Percentiles rank a stretch among this genome's conserved stretches.
phyloP scores from a whole-genome alignment of 2,113 vertebrate genomes.

The Ptyas mucosa region DNA sequence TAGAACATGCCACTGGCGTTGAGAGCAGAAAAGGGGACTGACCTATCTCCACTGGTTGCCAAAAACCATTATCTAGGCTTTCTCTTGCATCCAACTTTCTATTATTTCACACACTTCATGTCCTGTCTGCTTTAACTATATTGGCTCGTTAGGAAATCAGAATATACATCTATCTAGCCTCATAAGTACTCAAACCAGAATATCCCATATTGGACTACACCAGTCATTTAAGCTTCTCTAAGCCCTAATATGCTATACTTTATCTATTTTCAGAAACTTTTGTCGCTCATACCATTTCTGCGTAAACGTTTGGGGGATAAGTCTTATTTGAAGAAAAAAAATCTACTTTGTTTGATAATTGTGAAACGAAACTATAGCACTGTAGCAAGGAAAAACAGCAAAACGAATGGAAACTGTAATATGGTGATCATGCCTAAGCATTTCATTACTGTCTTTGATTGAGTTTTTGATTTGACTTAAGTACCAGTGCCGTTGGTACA shows the following conservation, averaged over 20 bases:
- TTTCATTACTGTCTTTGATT: neutral
- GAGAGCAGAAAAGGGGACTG: neutral
- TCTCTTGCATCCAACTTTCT: neutral
- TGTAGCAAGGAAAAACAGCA: neutral
- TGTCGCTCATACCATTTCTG: neutral
- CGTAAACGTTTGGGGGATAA: neutral
- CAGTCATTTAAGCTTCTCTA: neutral
- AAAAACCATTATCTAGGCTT: neutral
- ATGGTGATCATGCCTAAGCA: neutral
- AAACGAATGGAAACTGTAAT: neutral
- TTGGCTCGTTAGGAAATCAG: conserved; percentile 5
- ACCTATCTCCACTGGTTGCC: neutral
- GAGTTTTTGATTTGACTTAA: neutral
- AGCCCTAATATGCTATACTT: neutral
- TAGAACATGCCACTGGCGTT: neutral
- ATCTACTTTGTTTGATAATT: neutral
- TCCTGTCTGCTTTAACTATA: conserved; percentile 14
- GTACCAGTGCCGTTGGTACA: neutral
- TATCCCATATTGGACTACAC: neutral
- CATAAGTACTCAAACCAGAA: neutral
- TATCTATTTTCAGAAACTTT: conserved; percentile 11
- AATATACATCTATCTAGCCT: conserved; percentile 10
- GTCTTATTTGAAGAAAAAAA: neutral
- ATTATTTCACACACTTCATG: conserved; percentile 4
- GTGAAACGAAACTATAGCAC: neutral